A percentile compares a stretch with the other conserved stretches of the same genome.
Conservation (phyloP, 2,113 vertebrate genomes). For the Perca flavescens region DNA sequence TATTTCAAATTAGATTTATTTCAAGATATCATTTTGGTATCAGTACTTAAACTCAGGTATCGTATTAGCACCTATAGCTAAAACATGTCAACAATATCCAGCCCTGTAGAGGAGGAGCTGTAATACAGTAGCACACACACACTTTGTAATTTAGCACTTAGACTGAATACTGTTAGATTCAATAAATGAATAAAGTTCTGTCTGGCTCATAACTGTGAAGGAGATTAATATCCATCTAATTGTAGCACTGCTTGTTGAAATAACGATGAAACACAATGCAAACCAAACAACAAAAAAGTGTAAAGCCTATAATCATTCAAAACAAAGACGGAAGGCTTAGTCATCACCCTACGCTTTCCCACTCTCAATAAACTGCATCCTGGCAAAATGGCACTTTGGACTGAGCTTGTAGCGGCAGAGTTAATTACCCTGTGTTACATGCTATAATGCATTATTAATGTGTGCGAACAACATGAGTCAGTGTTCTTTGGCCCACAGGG, state of each 20-base stretch:
- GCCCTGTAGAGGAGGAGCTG: no score
- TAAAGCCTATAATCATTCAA: slow-evolving; percentile 68
- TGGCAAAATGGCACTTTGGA: slow-evolving; percentile 53
- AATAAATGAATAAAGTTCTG: slow-evolving; percentile 21
- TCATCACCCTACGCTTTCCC: slow-evolving; percentile 54
- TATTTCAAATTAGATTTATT: no score
- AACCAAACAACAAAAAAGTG: slow-evolving; percentile 36
- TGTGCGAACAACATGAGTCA: slow-evolving; percentile 67
- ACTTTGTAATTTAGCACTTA: slow-evolving; percentile 6
- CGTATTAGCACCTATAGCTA: not conserved
- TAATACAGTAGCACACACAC: not conserved
- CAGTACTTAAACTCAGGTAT: not conserved
- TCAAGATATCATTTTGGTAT: not conserved
- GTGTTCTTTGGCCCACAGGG: slow-evolving; percentile 60
- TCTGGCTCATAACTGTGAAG: slow-evolving; percentile 28
- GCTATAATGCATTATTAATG: slow-evolving; percentile 80
- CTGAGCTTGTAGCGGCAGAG: slow-evolving; percentile 58
- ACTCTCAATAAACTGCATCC: slow-evolving; percentile 42
- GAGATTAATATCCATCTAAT: slow-evolving; percentile 56
- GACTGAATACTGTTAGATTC: slow-evolving; percentile 3
- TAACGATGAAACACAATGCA: slow-evolving; percentile 59
- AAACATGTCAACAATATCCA: not conserved
- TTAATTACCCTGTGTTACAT: slow-evolving; percentile 75
- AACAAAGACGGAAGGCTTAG: slow-evolving; percentile 63
- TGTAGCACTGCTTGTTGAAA: slow-evolving; percentile 42